Conservation (phyloP, 2,888 invertebrate species). For the Nymphalis urticae region DNA sequence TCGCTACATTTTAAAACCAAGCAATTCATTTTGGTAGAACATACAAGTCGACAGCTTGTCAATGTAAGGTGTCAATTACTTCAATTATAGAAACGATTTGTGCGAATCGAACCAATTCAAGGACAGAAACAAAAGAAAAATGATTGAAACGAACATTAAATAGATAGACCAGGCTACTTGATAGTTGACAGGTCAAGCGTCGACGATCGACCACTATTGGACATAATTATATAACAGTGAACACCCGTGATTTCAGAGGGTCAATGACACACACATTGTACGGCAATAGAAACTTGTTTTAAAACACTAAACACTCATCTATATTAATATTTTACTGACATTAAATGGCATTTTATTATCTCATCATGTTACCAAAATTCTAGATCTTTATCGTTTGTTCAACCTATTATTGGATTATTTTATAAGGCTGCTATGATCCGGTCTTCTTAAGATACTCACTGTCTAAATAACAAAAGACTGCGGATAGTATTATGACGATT, state of each 20-base stretch:
- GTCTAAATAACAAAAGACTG: slow-evolving; percentile 6
- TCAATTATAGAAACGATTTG: slow-evolving; percentile 15
- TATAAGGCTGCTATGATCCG: neutral
- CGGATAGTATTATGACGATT: neutral
- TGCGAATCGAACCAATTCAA: slow-evolving; percentile 28
- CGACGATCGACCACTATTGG: slow-evolving; percentile 61
- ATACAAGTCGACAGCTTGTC: slow-evolving; percentile 19
- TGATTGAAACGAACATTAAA: slow-evolving; percentile 68
- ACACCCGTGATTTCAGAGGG: slow-evolving; percentile 72
- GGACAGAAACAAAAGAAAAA: slow-evolving; percentile 57
- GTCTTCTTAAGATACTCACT: neutral
- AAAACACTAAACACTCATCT: slow-evolving; percentile 12
- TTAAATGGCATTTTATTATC: neutral
- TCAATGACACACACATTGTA: slow-evolving; percentile 61
- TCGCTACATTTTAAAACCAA: too few species aligned
- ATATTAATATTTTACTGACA: slow-evolving; percentile 10
- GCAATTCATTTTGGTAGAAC: slow-evolving; percentile 2
- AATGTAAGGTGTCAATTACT: slow-evolving; percentile 27
- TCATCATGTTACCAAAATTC: neutral
- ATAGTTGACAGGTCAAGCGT: slow-evolving; percentile 68
- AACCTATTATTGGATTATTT: neutral
- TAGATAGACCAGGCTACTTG: slow-evolving; percentile 66
- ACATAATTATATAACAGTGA: slow-evolving; percentile 67
- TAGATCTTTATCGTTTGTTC: neutral
- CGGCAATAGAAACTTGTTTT: slow-evolving; percentile 33